Percentiles rank a stretch among this genome's conserved stretches.
Evolutionary conservation across 2,113 vertebrate species (phyloP).

Genomic region (Pomatorhinus ruficollis): DNA sequence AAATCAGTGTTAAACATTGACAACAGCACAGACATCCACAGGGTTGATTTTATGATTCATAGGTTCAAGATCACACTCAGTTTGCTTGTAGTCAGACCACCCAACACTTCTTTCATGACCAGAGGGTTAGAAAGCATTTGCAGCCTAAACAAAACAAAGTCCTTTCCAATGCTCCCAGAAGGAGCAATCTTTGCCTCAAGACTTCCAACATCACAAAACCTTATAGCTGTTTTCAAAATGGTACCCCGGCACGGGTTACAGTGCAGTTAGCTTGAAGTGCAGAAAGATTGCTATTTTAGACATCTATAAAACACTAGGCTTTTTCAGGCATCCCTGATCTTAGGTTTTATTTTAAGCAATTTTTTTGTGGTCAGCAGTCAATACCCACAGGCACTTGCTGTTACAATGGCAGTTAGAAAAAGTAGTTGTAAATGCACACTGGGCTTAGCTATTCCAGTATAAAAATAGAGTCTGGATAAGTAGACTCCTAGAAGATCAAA

Average conservation of each 20-base stretch:
- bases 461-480: conserved; percentile 8
- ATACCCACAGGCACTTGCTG: neutral
- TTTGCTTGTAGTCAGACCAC: neutral
- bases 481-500: neutral
- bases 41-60: neutral
- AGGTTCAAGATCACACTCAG: neutral
- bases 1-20: neutral
- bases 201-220: neutral
- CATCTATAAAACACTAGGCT: neutral
- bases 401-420: neutral
- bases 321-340: neutral
- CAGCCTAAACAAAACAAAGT: neutral
- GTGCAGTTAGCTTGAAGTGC: neutral
- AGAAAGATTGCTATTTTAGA: neutral
- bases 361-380: neutral
- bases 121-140: neutral
- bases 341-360: neutral
- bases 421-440: neutral
- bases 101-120: neutral
- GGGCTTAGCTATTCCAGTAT: neutral
- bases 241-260: neutral
- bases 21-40: neutral
- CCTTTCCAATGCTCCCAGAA: neutral
- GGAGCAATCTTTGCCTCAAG: neutral
- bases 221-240: neutral